These are phyloP conservation scores for Cotesia chilonis DNA, from an alignment of 1,140 invertebrate species.

Conservation along the genomic window DNA sequence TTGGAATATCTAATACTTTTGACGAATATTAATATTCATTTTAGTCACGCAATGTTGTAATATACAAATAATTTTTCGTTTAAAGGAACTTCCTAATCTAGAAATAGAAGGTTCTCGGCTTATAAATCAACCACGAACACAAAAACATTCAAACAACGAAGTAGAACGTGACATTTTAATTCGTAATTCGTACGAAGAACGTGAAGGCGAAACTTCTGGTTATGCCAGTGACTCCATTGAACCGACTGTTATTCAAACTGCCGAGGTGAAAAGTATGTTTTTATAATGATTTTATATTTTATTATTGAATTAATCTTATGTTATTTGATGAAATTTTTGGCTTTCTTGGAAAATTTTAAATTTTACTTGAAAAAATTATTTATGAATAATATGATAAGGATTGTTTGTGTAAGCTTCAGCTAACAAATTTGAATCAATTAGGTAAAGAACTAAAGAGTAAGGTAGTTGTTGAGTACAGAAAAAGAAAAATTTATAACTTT, in stretches of 20 bases:
- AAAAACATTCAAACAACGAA: constrained; percentile 40
- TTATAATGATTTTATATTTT: background rate
- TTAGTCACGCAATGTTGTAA: constrained; percentile 18
- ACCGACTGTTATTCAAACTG: constrained; percentile 38
- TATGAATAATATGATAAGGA: too few species aligned
- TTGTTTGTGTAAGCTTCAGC: too few species aligned
- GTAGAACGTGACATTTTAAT: constrained; percentile 35
- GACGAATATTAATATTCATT: background rate
- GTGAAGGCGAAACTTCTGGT: constrained; percentile 75
- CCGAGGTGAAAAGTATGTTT: constrained; percentile 26
- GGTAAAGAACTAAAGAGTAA: too few species aligned
- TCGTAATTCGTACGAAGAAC: constrained; percentile 62
- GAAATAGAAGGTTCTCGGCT: constrained; percentile 47
- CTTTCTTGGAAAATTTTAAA: too few species aligned
- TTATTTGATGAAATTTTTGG: too few species aligned
- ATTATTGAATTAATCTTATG: too few species aligned
- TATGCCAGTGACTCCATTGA: constrained; percentile 76
- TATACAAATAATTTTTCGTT: constrained; percentile 31
- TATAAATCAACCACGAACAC: constrained; percentile 32
- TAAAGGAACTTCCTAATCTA: constrained; percentile 47
- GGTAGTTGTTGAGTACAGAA: too few species aligned
- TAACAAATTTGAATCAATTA: too few species aligned
- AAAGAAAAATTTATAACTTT: too few species aligned
- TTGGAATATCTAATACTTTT: background rate
- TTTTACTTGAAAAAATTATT: too few species aligned